Evolutionary conservation across 1,140 invertebrate genomes (phyloP), one percentile per base, ranked within the genome.

Genomic region (Reticulitermes speratus): DNA sequence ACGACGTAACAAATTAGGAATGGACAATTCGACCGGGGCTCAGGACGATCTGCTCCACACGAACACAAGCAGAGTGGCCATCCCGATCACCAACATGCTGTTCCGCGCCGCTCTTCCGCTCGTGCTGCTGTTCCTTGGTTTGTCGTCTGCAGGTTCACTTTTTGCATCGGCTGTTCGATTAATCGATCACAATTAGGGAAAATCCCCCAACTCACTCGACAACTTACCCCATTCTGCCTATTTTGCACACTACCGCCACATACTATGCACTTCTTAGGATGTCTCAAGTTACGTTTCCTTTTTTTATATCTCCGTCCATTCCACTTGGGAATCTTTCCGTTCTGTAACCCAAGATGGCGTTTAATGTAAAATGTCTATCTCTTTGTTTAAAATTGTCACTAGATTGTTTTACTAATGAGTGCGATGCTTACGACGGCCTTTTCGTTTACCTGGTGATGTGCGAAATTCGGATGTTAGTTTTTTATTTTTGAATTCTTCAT

Each of bases 401-500:
- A 75, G 65, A 30, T 8, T 30, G 0, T 30, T 30, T 14, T 75
- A 75, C 14, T 12, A 16, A n/a, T 75, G n/a, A 75, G 11, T 1
- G 7, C 14, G 25, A 14, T 75, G 9, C 11, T 25, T 75, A 75
- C 65, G 65, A 75, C n/a, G 65, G 25, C 59, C 6, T 23, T 12
- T 65, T 2, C 65, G 65, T 75, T 75, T 75, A 75, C 65, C 65
- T 75, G 65, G 65, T 75, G 65, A 30, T 75, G 14, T 75, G 65
- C 65, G 65, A 75, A 75, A 75, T 75, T 75, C n/a, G n/a, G 65
- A 12, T 75, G 65, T 75, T 75, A 75, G n/a, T 75, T 75, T 75
- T 75, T 30, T 75, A 8, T 65, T 19, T 65, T 65, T 25, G 59
- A 30, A 75, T 75, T 30, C 65, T 30, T 75, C 65, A 25, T 75